phyloP scores from a whole-genome alignment of 2,797 vertebrate genomes.

The Mionectes olivaceus region DNA sequence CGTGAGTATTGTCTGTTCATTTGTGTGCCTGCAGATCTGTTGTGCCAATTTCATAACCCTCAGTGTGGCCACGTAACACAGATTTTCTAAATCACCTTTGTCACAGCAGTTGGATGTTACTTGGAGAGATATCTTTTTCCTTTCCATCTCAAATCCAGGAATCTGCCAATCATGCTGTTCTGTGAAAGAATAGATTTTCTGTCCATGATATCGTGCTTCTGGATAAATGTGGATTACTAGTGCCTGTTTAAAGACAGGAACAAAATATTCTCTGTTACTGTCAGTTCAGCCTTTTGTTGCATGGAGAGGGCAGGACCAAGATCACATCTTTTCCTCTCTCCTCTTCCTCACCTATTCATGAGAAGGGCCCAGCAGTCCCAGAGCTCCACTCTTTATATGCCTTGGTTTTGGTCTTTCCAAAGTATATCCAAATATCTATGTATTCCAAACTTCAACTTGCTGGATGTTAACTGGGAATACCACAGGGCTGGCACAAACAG shows the following conservation, averaged over 20 bases:
- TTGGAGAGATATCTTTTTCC: not conserved
- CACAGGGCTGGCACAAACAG: not conserved
- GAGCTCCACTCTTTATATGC: not conserved
- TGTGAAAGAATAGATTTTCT: not conserved
- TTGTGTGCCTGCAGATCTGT: not conserved
- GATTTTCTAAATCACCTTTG: not conserved
- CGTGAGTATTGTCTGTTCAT: constrained; percentile 74
- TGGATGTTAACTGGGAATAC: not conserved
- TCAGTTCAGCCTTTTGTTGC: not conserved
- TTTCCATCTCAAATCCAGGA: not conserved
- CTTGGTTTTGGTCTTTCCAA: not conserved
- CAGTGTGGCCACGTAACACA: not conserved
- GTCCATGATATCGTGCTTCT: not conserved
- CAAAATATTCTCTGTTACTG: not conserved
- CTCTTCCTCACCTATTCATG: not conserved
- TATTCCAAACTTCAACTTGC: not conserved
- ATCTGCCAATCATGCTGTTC: not conserved
- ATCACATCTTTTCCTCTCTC: not conserved
- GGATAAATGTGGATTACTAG: not conserved
- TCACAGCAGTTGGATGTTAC: not conserved
- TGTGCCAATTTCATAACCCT: not conserved
- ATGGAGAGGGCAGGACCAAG: not conserved
- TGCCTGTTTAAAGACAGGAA: not conserved
- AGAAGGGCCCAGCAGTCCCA: not conserved
- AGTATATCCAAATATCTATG: not conserved